Evolutionary conservation across 2,888 invertebrate genomes (phyloP), one percentile per base, ranked within the genome.

Genomic region (Hypomecis atomaria): DNA sequence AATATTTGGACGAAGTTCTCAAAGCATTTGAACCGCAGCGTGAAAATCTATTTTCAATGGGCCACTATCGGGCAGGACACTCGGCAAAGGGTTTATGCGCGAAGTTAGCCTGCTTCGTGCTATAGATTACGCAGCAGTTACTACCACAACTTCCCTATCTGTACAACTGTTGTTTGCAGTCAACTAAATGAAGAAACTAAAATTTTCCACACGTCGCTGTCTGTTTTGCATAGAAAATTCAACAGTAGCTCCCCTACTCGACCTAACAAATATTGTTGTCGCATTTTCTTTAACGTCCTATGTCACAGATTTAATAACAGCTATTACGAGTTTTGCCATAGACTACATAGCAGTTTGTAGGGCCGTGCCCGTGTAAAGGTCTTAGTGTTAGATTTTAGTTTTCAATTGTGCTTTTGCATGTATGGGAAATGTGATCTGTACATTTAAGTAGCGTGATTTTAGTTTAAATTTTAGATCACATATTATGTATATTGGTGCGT

Each of bases 11-110:
- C 84, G 76, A 89, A 92, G 88, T 91, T 91, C 83, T 79, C 83
- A 59, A 85, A 85, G 81, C 83, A 79, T 81, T 83, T 79, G 74
- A 79, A 82, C 83, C 83, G 87, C 83, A 87, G 89, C 90, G 90
- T 91, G 92, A 89, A 91, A 91, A 92, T 92, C 92, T 91, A 92
- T 91, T 92, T 92, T 90, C 88, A 91, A 92, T 92, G 91, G 73
- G 7, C 75, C 89, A 88, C 90, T 91, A 92, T 92, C 92, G 90
- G 82, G 81, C 88, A 87, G 88, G 87, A 86, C 88, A 85, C 86
- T 78, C 80, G 79, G 82, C 86, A 80, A 85, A 88, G 87, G 89
- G 88, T 90, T 91, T 89, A 86, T 85, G 84, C 78, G 69, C 85
- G 70, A 90, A 90, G 89, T 92, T 90, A 78, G 80, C 78, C 88